Conservation (phyloP, 2,888 invertebrate genomes). For the Mycalesis mineus region DNA sequence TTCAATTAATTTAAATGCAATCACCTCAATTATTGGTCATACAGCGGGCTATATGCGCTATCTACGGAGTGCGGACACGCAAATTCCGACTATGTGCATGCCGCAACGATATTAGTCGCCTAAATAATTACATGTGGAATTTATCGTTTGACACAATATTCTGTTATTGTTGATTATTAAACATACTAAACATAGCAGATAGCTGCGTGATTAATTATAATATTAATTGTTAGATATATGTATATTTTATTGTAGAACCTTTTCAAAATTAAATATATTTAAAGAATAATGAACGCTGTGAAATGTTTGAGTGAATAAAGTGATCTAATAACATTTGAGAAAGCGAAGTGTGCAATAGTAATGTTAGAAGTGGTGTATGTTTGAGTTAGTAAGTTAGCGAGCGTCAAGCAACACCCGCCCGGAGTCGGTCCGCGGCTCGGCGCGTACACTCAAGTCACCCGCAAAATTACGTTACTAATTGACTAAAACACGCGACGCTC, state of each 20-base stretch:
- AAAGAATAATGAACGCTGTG: too few species aligned
- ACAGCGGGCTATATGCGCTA: conserved; percentile 47
- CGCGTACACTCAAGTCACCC: conserved; percentile 75
- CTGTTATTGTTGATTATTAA: conserved; percentile 10
- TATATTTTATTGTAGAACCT: too few species aligned
- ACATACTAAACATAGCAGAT: background rate
- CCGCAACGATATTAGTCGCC: conserved; percentile 22
- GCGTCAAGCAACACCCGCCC: conserved; percentile 46
- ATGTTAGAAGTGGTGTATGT: conserved; percentile 20
- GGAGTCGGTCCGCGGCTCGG: conserved; percentile 55
- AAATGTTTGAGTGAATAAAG: too few species aligned
- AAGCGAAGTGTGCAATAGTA: too few species aligned
- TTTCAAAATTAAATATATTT: too few species aligned
- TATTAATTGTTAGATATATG: too few species aligned
- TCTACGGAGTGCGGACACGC: conserved; percentile 34
- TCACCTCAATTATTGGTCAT: conserved; percentile 65
- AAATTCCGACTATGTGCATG: conserved; percentile 23
- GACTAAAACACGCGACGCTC: conserved; percentile 78
- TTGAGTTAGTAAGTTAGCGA: conserved; percentile 34
- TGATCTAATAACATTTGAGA: too few species aligned
- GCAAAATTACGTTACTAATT: conserved; percentile 79
- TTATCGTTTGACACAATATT: conserved; percentile 20
- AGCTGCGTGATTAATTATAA: too few species aligned
- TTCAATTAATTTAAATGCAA: conserved; percentile 73
- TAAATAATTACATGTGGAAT: conserved; percentile 22